Percentiles rank a stretch among this genome's conserved stretches.
Conservation (phyloP, 2,888 invertebrate species). For the Corbicula japonica region DNA sequence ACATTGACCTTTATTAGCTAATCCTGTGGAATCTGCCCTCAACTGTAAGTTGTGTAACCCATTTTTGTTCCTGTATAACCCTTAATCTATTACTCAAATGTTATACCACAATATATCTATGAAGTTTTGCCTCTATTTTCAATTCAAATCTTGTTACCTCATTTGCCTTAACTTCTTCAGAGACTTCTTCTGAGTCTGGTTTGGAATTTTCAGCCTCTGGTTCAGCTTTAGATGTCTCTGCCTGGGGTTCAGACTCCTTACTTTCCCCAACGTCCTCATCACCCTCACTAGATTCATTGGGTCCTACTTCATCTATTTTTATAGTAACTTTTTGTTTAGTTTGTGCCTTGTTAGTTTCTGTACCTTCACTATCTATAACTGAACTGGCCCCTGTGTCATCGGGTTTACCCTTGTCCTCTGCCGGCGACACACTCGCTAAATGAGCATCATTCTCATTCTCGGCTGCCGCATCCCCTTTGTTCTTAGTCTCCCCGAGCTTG, state of each 20-base stretch:
- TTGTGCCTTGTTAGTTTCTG: constrained; percentile 9
- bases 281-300: constrained; percentile 25
- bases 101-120: too few species aligned
- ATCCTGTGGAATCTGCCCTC: too few species aligned
- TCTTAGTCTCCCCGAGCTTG: constrained; percentile 39
- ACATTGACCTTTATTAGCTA: too few species aligned
- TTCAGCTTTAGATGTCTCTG: background rate
- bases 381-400: constrained; percentile 20
- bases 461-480: constrained; percentile 9
- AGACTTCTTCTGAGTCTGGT: too few species aligned
- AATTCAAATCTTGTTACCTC: constrained; percentile 10
- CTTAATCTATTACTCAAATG: too few species aligned
- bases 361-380: constrained; percentile 3
- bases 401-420: constrained; percentile 13
- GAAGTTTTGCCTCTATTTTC: background rate
- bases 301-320: constrained; percentile 42
- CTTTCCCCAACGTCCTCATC: constrained; percentile 20
- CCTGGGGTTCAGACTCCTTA: background rate
- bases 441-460: background rate
- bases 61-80: too few species aligned
- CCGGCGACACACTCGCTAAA: constrained; percentile 15
- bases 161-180: too few species aligned
- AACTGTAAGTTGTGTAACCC: too few species aligned
- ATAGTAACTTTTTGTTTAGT: constrained; percentile 22
- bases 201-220: constrained; percentile 7